Evolutionary conservation across 1,140 invertebrate genomes (phyloP).

Genomic region (Helicoverpa armigera): DNA sequence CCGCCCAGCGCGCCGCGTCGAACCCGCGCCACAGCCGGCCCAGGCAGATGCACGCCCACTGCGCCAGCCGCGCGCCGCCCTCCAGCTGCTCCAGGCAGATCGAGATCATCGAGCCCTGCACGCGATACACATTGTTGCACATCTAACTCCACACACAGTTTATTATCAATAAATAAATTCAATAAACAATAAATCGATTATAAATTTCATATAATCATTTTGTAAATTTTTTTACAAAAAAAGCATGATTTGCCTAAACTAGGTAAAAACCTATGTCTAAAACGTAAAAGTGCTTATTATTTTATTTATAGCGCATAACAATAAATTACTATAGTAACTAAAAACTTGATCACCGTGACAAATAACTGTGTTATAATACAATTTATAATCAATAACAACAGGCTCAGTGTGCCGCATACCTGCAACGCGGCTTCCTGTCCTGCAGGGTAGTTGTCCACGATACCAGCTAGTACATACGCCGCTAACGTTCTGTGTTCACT

Average conservation of each 20-base stretch:
- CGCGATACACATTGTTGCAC: neutral
- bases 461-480: slow-evolving; percentile 96
- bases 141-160: neutral
- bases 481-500: slow-evolving; percentile 95
- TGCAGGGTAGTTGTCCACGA: slow-evolving; percentile 95
- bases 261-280: too few relatives aligned
- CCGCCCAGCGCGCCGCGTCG: slow-evolving; percentile 97
- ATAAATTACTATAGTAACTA: too few relatives aligned
- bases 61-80: slow-evolving; percentile 89
- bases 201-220: too few relatives aligned
- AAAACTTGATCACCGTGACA: too few relatives aligned
- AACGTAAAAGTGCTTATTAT: too few relatives aligned
- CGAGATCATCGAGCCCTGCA: slow-evolving; percentile 94
- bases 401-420: slow-evolving; percentile 54
- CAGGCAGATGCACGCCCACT: slow-evolving; percentile 97
- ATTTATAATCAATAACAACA: neutral
- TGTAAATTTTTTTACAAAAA: too few relatives aligned
- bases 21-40: slow-evolving; percentile 98
- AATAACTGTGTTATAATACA: too few relatives aligned
- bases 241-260: too few relatives aligned
- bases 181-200: too few relatives aligned
- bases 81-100: slow-evolving; percentile 95
- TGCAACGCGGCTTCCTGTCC: slow-evolving; percentile 95
- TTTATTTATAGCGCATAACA: too few relatives aligned
- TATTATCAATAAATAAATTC: too few relatives aligned